Base-by-base conservation (phyloP, 2,797 vertebrate genomes). In the Etheostoma nigrum region DNA sequence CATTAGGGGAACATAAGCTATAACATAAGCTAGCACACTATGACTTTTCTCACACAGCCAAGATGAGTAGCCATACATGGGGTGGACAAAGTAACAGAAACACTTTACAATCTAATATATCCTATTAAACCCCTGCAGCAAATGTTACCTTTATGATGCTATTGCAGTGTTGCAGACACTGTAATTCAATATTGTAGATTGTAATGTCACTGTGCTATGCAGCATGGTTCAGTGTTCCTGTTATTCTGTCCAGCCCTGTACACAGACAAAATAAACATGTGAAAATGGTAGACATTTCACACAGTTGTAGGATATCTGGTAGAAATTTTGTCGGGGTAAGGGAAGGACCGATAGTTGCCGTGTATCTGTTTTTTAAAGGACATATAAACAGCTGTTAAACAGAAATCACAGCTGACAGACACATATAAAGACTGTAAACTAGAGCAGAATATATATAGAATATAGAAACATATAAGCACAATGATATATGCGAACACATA, bases 321-420 rank as follows among this genome's bases (percentile, higher is more conserved):
- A 61, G 84, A 81, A 73, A 87, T 79, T 21, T 67, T 82, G 47
- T 66, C 53, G 45, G 12, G 78, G 76, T 55, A 76, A 61, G 21
- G 82, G 84, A 48, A 88, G 72, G 70, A 76, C 5, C 78, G 77
- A 67, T 64, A 86, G 72, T 36, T 76, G 62, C 77, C 84, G 0
- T 63, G 54, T 30, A 69, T 81, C 86, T 88, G 81, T 88, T 77
- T 77, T n/a, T 25, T 16, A 21, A 57, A 47, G 48, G 36, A n/a
- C 30, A 77, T 67, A 67, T 45, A 40, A 33, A 58, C 53, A 67
- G 51, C 40, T 1, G 42, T 67, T 83, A 58, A 61, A 72, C 18
- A 65, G 10, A 30, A 15, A 23, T 76, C 23, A 64, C 27, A 30
- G 30, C 64, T 61, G 54, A 55, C 42, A 63, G 45, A 61, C 19